Base-by-base conservation (phyloP, 2,888 invertebrate species). In the Gasteruption jaculator region DNA sequence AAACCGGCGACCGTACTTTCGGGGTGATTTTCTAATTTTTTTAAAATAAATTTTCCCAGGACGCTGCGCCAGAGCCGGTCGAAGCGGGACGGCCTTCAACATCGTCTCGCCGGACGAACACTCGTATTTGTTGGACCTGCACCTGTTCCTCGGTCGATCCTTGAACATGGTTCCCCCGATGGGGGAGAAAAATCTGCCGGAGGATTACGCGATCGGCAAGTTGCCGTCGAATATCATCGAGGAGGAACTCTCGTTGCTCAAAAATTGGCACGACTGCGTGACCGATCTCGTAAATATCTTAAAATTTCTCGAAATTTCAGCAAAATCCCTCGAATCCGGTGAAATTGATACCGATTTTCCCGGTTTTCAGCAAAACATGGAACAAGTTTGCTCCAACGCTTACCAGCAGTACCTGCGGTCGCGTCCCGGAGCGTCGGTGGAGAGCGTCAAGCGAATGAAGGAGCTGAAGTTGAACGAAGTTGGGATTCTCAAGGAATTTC, bases 51-150 rank as follows among this genome's bases (percentile, higher is more conserved):
- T 15, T 26, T 40, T 45, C 42, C 36, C 47, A 85, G 86, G 86
- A 52, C 84, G 99, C 45, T 96, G 96, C 69, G 97, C 97, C 3
- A 80, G 97, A 56, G 97, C 96, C 38, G 97, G 96, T 1, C 78
- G 93, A 21, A 80, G 82, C 22, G 99, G 99, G 21, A 86, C 83
- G 1, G 95, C 99, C 0, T 92, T 86, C 70, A 95, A 93, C 0
- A 79, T 99, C 25, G 79, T 99, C 20, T 77, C 87, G 0, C 84
- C 87, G 0, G 96, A 97, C 46, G 99, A 99, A 71, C 76, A 90
- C 32, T 85, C 97, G 0, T 93, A 92, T 70, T 73, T 99, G 5
- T 68, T 96, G n/a, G 97, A 99, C 73, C 75, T 99, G 35, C 91
- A 94, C 66, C 75, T 99, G 49, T 99, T 99, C 72, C 78, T 99